Percentiles rank a stretch among this genome's conserved stretches.
These are phyloP conservation scores for Rhombomys opimus DNA, from an alignment of 2,113 vertebrate genomes.

Conservation along the genomic window DNA sequence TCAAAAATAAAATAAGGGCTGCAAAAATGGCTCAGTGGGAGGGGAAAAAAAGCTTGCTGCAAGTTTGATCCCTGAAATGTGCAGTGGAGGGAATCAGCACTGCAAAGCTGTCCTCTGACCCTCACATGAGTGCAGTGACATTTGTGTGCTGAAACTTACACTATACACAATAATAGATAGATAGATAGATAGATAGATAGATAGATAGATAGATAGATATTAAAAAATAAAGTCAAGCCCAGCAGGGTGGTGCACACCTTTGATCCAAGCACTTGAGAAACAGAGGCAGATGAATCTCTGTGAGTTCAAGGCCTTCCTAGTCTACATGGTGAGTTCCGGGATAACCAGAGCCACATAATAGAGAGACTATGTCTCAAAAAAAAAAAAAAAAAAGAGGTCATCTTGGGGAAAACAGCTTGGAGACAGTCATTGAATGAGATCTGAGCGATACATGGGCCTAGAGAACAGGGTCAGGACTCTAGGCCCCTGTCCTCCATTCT, in stretches of 20 bases:
- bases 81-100: neutral
- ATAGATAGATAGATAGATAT: neutral
- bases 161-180: neutral
- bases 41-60: neutral
- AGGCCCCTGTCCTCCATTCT: neutral
- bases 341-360: neutral
- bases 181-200: neutral
- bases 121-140: neutral
- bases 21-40: neutral
- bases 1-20: neutral
- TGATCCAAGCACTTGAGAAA: neutral
- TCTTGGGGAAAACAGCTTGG: neutral
- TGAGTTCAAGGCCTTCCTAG: neutral
- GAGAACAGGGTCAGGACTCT: neutral
- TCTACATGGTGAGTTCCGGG: neutral
- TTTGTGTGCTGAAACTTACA: neutral
- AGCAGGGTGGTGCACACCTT: no score
- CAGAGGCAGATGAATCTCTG: neutral
- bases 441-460: neutral
- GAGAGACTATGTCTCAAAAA: neutral
- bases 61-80: neutral
- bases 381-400: neutral
- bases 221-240: neutral
- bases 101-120: neutral
- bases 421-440: neutral